Base-by-base conservation (phyloP, 1,140 invertebrate species). In the Cecropterus lyciades region DNA sequence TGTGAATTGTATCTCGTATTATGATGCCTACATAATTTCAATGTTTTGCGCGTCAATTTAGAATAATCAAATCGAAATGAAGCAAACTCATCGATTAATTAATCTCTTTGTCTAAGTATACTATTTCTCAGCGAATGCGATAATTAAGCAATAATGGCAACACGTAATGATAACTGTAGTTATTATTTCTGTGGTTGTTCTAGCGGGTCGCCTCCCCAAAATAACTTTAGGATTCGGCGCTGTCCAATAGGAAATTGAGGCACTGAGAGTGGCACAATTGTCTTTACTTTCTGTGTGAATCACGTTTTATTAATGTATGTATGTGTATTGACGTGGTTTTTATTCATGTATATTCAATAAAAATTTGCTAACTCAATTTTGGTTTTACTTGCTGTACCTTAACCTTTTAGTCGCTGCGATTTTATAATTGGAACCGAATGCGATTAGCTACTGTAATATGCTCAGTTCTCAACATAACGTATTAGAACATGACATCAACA, bases 341-440 rank as follows among this genome's bases (percentile, higher is more conserved):
- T 85, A 88, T 85, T 87, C 67, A 76, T 87, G 80, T 82, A 79
- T 87, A 87, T 86, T 82, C 82, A 87, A 64, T 87, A 87, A 85
- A 89, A 76, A 74, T 74, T 77, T 67, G 46, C 59, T 51, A 62
- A 51, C 6, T 51, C 15, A 24, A 15, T 7, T 8, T 45, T 65
- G 13, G n/a, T 66, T 66, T 65, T 49, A 60, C 27, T 49, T 37
- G 11, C n/a, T 37, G 1, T 37, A 11, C 33, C 30, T 33, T 3
- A 3, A 33, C 30, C 3, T 10, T 33, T 33, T 33, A 33, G 1
- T 33, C 7, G 30, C 30, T 33, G 9, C 5, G 1, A 8, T 33
- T 33, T 6, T 33, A 33, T 4, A 9, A 24, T 24, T n/a, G n/a
- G n/a, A n/a, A n/a, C n/a, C n/a, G n/a, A n/a, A n/a, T n/a, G n/a